Base-by-base conservation (phyloP, 2,888 invertebrate species). In the Scaptomyza cyrtandrae region DNA sequence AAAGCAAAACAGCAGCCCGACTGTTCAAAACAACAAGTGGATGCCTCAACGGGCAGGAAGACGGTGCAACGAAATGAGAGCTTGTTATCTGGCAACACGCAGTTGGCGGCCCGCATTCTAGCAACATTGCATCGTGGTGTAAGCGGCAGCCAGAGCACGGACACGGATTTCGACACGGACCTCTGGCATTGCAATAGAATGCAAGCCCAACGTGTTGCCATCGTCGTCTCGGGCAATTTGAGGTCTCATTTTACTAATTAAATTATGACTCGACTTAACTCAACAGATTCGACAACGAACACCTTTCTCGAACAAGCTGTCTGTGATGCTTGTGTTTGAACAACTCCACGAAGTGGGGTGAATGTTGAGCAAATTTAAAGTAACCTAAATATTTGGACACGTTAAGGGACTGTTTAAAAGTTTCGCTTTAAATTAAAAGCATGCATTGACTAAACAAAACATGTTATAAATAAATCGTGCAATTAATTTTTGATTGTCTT, bases 241-340 rank as follows among this genome's bases (percentile, higher is more conserved):
- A 85, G 89, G 85, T 87, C 85, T 85, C 85, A 85, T 89, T 85
- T 85, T 85, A 87, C 78, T 85, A 85, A 85, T 85, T 85, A 85
- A 89, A 89, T 85, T 89, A 85, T 89, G 82, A 58, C 53, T 52
- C 63, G 56, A 41, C 62, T 67, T 60, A 71, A 68, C 68, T 72
- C 72, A 64, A 73, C 80, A 84, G 81, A 54, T 67, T 63, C 75
- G 84, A 75, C 83, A 75, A 71, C 71, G 43, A 62, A 63, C 62
- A 74, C 78, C 68, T 41, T 41, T 16, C 41, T 56, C 55, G 16
- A 37, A 58, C 59, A 50, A 7, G 56, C 54, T 50, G 3, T 19
- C 13, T 19, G 9, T 48, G 54, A 46, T 53, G 55, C 53, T 67
- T 71, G 67, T 63, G 59, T 58, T 49, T 57, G 7, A 14, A 35